Conservation (phyloP, 2,113 vertebrate species). For the Platycercus adscitus region DNA sequence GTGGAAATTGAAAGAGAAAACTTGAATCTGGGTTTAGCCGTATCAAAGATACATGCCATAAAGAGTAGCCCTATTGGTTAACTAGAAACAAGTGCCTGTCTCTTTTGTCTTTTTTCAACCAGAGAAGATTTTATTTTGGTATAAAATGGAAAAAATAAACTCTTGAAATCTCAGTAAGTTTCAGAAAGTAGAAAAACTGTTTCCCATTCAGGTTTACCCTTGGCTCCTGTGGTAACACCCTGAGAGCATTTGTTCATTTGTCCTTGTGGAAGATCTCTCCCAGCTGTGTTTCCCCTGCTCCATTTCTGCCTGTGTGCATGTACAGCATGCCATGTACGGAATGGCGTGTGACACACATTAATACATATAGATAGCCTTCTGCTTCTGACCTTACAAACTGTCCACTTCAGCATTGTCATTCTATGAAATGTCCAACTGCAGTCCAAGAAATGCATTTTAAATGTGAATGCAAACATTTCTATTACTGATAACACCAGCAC, state of each 20-base stretch:
- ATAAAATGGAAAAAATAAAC: background rate
- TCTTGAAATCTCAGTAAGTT: background rate
- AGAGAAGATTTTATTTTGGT: background rate
- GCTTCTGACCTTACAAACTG: slow-evolving; percentile 68
- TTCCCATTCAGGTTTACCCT: background rate
- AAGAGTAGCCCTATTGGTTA: background rate
- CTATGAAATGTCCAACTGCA: slow-evolving; percentile 51
- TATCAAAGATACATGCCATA: background rate
- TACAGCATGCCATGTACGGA: background rate
- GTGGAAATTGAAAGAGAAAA: background rate
- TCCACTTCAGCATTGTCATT: slow-evolving; percentile 69
- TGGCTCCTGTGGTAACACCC: background rate
- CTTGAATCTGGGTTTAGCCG: background rate
- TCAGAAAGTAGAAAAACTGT: background rate
- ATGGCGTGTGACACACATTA: slow-evolving; percentile 30
- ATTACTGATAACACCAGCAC: slow-evolving; percentile 65
- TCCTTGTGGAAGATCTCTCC: background rate
- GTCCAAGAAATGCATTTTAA: slow-evolving; percentile 69
- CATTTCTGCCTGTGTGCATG: background rate
- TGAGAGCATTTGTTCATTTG: background rate
- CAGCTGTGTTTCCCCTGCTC: background rate
- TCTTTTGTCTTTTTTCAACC: background rate
- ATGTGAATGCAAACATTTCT: slow-evolving; percentile 70
- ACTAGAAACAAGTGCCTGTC: background rate
- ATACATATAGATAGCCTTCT: slow-evolving; percentile 50